Conservation (phyloP, 2,797 vertebrate species). For the Characodon lateralis region DNA sequence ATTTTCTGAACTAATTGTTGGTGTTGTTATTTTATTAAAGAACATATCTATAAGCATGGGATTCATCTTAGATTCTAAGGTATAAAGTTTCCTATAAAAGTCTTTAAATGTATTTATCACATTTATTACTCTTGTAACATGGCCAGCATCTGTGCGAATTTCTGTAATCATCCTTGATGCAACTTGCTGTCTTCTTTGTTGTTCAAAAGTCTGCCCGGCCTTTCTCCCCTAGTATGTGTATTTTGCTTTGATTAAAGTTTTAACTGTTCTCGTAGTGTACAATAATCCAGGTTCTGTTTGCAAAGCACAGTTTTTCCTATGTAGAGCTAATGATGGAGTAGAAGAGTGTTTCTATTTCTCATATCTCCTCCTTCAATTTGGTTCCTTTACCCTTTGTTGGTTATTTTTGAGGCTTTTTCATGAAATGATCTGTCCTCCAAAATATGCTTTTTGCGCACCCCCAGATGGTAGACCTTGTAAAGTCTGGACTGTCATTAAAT, state of each 20-base stretch:
- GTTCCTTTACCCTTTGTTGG: neutral
- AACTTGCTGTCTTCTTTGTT: too few relatives aligned
- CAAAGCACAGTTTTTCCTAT: neutral
- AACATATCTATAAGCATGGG: too few relatives aligned
- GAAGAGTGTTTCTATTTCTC: neutral
- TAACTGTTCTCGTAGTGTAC: neutral
- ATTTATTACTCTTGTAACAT: too few relatives aligned
- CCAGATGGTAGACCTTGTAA: neutral
- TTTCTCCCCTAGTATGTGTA: too few relatives aligned
- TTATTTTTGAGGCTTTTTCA: neutral
- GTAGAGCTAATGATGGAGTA: neutral
- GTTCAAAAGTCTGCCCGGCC: too few relatives aligned
- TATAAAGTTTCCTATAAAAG: neutral
- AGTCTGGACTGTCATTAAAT: neutral
- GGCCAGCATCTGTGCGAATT: too few relatives aligned
- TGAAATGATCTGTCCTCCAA: neutral
- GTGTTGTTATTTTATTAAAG: too few relatives aligned
- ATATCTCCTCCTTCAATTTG: neutral
- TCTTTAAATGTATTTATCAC: neutral
- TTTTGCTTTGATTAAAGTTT: too few relatives aligned
- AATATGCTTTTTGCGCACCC: neutral
- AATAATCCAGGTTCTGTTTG: neutral
- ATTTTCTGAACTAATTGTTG: too few relatives aligned
- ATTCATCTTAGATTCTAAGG: too few relatives aligned
- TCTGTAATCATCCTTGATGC: too few relatives aligned